Percentiles rank a stretch among this genome's conserved stretches.
Conservation (phyloP, 2,113 vertebrate species). For the Pelecanus crispus region DNA sequence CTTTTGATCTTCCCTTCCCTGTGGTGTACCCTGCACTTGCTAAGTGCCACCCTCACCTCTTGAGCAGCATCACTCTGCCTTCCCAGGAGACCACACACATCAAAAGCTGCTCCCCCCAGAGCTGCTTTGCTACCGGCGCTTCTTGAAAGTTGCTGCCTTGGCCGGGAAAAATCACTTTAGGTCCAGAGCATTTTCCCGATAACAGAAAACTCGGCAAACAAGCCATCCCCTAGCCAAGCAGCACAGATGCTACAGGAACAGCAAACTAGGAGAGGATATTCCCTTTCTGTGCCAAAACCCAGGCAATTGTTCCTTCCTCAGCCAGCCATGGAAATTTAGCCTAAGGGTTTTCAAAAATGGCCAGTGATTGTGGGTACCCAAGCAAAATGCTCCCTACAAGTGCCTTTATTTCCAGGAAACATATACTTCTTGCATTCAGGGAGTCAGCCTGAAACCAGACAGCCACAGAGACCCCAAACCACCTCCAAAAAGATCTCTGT, state of each 20-base stretch:
- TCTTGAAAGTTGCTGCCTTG: neutral
- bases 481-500: neutral
- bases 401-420: neutral
- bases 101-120: neutral
- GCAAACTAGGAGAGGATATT: neutral
- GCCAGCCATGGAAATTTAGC: neutral
- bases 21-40: neutral
- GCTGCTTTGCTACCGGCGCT: fast-evolving
- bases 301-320: neutral
- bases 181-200: neutral
- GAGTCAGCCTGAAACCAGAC: neutral
- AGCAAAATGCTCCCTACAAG: neutral
- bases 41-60: neutral
- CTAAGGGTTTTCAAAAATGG: neutral
- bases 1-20: neutral
- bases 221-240: neutral
- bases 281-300: neutral
- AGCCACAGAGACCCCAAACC: neutral
- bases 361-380: neutral
- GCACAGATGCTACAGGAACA: neutral
- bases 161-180: neutral
- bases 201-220: neutral
- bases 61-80: neutral
- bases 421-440: neutral
- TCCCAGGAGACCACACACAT: fast-evolving